Conservation (phyloP, 35 echinoderm and acorn worm species). For the Heliocidaris tuberculata region DNA sequence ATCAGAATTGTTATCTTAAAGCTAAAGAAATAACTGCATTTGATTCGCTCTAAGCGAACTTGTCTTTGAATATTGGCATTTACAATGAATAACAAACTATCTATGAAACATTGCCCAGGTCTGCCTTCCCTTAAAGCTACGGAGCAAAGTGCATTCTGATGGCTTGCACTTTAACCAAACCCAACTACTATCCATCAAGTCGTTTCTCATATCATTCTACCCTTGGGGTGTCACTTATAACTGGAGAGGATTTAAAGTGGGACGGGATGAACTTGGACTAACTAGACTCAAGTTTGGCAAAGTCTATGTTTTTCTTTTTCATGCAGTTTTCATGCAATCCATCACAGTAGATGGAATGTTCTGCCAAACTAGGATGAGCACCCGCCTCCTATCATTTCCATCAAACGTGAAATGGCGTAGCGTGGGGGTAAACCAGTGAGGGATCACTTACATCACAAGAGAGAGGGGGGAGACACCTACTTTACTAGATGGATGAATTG, state of each 20-base stretch:
- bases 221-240: background rate
- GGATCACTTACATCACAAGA: no score
- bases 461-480: background rate
- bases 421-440: background rate
- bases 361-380: background rate
- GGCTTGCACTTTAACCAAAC: background rate
- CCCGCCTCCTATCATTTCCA: background rate
- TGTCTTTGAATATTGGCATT: no score
- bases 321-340: background rate
- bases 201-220: background rate
- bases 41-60: no score
- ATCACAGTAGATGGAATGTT: background rate
- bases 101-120: background rate
- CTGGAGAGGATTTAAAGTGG: background rate
- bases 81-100: no score
- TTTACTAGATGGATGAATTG: no score
- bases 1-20: no score
- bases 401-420: background rate
- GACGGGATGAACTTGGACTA: background rate
- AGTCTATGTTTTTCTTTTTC: background rate
- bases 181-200: background rate
- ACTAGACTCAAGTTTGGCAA: background rate
- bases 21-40: no score
- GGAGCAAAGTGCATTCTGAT: background rate
- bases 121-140: no score